These are phyloP conservation scores for Antedon mediterranea DNA, from an alignment of 53 echinoderm and acorn worm genomes.

Conservation along the genomic window DNA sequence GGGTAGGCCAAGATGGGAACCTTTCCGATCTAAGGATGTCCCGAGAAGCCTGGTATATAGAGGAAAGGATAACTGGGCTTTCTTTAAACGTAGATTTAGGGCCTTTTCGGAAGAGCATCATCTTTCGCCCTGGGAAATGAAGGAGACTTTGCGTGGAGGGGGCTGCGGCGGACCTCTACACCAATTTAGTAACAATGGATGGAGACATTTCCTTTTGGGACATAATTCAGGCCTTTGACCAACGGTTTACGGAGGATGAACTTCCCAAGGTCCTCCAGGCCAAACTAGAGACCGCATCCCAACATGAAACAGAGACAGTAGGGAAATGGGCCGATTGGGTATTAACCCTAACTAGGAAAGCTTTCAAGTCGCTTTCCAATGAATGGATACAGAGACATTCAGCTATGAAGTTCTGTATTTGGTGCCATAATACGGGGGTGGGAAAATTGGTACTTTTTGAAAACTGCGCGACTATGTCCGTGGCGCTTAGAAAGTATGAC, in stretches of 20 bases:
- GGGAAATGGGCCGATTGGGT: conserved; percentile 31
- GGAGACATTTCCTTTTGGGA: conserved; percentile 3
- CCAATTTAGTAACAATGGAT: conserved; percentile 9
- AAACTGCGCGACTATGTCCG: neutral
- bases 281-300: conserved; percentile 13
- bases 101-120: too few species aligned
- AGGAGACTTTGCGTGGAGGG: conserved; percentile 15
- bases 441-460: conserved; percentile 13
- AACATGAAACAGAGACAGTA: conserved; percentile 6
- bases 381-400: conserved; percentile 10
- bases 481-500: conserved; percentile 11
- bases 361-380: conserved; percentile 4
- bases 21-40: too few species aligned
- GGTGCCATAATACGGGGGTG: conserved; percentile 18
- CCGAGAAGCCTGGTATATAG: too few species aligned
- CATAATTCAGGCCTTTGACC: conserved; percentile 9
- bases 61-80: too few species aligned
- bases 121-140: neutral
- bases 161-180: conserved; percentile 14
- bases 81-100: too few species aligned
- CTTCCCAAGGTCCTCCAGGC: conserved; percentile 18
- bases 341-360: conserved; percentile 3
- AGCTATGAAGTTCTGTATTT: conserved; percentile 15
- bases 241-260: conserved; percentile 12
- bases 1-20: too few species aligned